Base-by-base conservation (phyloP, 2,888 invertebrate species). In the Tuberolachnus salignus region DNA sequence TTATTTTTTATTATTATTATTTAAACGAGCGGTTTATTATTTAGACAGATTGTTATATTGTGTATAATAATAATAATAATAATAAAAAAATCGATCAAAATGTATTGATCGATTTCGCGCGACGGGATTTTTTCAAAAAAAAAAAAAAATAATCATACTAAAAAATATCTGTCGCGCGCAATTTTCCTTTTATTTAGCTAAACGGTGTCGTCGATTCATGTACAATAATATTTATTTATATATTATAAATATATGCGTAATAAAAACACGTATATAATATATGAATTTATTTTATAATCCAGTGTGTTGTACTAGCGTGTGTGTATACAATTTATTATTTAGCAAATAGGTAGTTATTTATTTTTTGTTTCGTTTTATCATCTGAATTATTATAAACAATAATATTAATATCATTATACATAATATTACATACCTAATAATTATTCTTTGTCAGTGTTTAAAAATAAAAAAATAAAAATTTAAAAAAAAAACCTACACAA, bases 301-400 rank as follows among this genome's bases (percentile, higher is more conserved):
- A 9, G 75, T 66, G 75, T 75, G 57, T 66, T 75, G 75, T 67
- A 75, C 55, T 75, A 75, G 75, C 44, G 75, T 66, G 75, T 75
- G 75, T 75, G 55, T 75, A 53, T 53, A 66, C 16, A 51, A 73
- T 63, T 10, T 75, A 75, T 34, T 34, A 4, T 34, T 34, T 34
- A 34, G 34, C 34, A 57, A 46, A 46, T 75, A 75, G 75, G 66
- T 75, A 75, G 66, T 75, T 75, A 75, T 75, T 75, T 75, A 57
- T 75, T 75, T 75, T 61, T 46, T 74, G 66, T 75, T 57, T 66
- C 55, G 66, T 26, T 55, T 75, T 66, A 66, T 67, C 75, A 57
- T 46, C 46, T 46, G 55, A 66, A 66, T 61, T 57, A 72, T 53
- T 44, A 73, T 55, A 34, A 53, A 69, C 21, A 9, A 21, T 16